Evolutionary conservation across 2,113 vertebrate species (phyloP), one percentile per base, ranked within the genome.

Genomic region (Zapus hudsonius): DNA sequence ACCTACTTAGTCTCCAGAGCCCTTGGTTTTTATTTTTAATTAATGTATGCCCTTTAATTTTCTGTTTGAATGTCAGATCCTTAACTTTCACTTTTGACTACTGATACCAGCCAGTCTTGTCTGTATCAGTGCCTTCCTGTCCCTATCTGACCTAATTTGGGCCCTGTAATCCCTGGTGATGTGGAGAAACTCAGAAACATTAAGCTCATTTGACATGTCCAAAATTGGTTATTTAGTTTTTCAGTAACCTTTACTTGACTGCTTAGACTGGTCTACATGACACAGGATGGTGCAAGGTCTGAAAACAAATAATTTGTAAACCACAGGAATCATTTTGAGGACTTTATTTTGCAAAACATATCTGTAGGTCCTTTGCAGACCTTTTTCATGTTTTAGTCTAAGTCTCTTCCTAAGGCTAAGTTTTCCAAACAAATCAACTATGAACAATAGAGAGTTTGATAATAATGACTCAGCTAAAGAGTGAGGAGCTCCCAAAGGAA

Each of bases 1-100:
- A 81, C 66, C 79, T 83, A 59, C 80, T 93, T 94, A 80, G 69
- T 94, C 79, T 95, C 81, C 33, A 40, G 36, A 95, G 91, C 38
- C 76, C 85, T 38, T 82, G 38, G 38, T 44, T 95, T 94, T 91
- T 87, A 81, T 44, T 94, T 95, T 84, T 87, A 90, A 95, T 96
- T 95, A 95, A 85, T 84, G 67, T 52, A 55, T 95, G 61, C 79
- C 55, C 67, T 93, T 96, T 94, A 61, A 92, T 93, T 91, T 94
- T 38, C 52, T 63, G 31, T 75, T 91, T 93, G 92, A 93, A 90
- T 90, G 86, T 93, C 79, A 95, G 57, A 63, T 27, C 70, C 33
- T 94, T 89, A 84, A 25, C 44, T 79, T 64, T 93, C 70, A 86
- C 61, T 95, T 86, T 70, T 78, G 83, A 80, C 40, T 63, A 67